Conservation (phyloP, 2,888 invertebrate species). For the Caenorhabditis wallacei region DNA sequence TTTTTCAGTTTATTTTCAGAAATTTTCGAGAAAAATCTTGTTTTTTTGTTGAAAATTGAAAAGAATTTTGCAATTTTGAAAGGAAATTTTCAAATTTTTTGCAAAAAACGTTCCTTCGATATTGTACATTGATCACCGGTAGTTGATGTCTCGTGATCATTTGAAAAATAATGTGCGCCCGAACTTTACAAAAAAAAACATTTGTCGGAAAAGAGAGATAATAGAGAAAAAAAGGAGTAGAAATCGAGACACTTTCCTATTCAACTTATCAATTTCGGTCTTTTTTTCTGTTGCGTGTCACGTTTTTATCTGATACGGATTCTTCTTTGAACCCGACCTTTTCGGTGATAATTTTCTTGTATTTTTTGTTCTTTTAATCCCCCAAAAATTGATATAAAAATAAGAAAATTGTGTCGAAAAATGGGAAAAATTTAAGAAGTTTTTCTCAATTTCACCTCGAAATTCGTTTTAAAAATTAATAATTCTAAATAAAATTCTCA, state of each 20-base stretch:
- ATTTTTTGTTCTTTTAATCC: not conserved
- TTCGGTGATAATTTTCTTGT: not conserved
- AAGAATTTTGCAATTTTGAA: not conserved
- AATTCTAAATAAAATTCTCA: no score
- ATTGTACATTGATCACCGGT: constrained; percentile 1
- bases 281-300: not conserved
- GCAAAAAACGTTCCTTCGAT: not conserved
- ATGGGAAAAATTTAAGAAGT: not conserved
- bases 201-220: constrained; percentile 20
- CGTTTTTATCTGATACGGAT: not conserved
- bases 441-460: no score
- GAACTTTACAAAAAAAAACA: constrained; percentile 25
- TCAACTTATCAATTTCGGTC: constrained; percentile 15
- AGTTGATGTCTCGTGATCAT: constrained; percentile 15
- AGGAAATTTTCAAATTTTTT: not conserved
- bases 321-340: constrained; percentile 15
- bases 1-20: not conserved
- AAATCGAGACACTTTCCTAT: not conserved
- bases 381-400: not conserved
- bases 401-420: not conserved
- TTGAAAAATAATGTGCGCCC: constrained; percentile 8
- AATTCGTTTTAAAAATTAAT: no score
- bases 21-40: not conserved
- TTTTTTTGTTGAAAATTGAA: not conserved
- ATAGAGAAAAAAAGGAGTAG: constrained; percentile 26